Evolutionary conservation across 30 jellyfish, hydroid and myxozoan genomes (phyloP).

Genomic region (Aurelia coerulea): DNA sequence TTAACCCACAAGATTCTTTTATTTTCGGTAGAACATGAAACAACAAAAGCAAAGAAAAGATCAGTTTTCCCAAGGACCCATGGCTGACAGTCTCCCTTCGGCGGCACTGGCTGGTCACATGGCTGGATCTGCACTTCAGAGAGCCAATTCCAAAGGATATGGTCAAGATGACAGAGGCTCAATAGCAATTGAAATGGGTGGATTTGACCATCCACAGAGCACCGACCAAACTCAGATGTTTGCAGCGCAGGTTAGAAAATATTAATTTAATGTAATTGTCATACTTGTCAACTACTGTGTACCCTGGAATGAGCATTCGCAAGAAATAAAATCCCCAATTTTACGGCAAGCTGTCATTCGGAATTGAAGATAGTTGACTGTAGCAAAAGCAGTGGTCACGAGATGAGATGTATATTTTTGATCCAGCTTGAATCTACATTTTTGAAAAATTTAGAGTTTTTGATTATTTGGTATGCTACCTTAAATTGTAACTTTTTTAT

Average conservation of each 20-base stretch:
- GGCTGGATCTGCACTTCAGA: conserved; percentile 73
- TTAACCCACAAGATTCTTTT: neutral
- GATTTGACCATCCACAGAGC: conserved; percentile 38
- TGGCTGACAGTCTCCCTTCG: conserved; percentile 91
- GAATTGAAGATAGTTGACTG: no score
- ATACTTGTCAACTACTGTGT: neutral
- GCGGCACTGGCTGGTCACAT: conserved; percentile 86
- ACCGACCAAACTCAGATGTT: conserved; percentile 65
- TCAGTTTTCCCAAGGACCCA: conserved; percentile 95
- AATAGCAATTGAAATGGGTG: conserved; percentile 89
- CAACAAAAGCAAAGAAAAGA: conserved; percentile 95
- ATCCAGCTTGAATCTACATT: no score
- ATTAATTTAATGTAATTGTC: neutral
- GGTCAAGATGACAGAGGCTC: conserved; percentile 37
- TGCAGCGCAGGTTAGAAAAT: conserved; percentile 73
- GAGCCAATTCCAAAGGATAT: conserved; percentile 24
- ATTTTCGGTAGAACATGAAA: conserved; percentile 82
- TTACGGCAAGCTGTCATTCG: no score
- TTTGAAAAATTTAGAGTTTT: no score
- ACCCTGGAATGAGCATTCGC: neutral
- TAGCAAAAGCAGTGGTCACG: no score
- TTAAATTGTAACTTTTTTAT: no score
- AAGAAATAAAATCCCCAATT: neutral
- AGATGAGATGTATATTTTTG: no score
- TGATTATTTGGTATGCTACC: no score